Conservation (phyloP, 2,888 invertebrate species). For the Troides oblongomaculatus region DNA sequence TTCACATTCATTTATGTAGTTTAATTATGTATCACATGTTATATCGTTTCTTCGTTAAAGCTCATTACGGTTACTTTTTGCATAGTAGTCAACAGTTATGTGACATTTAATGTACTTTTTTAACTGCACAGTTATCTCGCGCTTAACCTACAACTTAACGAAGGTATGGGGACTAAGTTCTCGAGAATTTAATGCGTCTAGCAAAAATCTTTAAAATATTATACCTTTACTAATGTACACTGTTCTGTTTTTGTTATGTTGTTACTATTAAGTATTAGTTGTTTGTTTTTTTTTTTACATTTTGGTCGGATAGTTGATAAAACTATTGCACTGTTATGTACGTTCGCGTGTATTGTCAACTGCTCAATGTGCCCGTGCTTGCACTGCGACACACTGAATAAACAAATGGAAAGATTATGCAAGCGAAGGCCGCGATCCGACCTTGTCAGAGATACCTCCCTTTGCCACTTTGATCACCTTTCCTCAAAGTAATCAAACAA, state of each 20-base stretch:
- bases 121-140: background rate
- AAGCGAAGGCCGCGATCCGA: slow-evolving; percentile 16
- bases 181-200: background rate
- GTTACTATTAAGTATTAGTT: background rate
- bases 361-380: background rate
- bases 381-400: slow-evolving; percentile 8
- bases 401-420: slow-evolving; percentile 13
- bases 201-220: background rate
- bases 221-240: background rate
- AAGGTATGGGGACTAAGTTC: background rate
- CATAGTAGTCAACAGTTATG: background rate
- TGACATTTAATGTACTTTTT: background rate
- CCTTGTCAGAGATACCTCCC: slow-evolving; percentile 15
- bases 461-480: slow-evolving; percentile 7
- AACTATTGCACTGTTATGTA: background rate
- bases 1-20: background rate
- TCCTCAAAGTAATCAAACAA: slow-evolving; percentile 9
- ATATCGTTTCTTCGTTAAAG: background rate
- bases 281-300: background rate
- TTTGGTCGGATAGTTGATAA: background rate
- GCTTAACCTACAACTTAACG: slow-evolving; percentile 1
- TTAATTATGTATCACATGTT: slow-evolving; percentile 12
- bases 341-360: background rate
- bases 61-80: background rate
- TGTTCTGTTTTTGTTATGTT: too few species aligned